phyloP scores from a whole-genome alignment of 23 tunicate species.

The Diplosoma virens region DNA sequence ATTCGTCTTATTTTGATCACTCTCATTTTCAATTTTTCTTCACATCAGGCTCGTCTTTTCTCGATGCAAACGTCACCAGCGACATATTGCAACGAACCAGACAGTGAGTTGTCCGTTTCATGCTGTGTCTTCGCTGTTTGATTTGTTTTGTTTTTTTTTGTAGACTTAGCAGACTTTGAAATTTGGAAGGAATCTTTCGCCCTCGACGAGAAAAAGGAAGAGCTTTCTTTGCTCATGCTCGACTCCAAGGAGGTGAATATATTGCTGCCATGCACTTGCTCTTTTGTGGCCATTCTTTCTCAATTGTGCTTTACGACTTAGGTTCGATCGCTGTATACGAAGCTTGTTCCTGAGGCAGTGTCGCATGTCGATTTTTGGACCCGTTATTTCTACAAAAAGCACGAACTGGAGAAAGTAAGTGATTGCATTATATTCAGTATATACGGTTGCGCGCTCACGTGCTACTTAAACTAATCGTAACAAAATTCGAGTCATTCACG shows the following conservation, averaged over 20 bases:
- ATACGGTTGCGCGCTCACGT: no score
- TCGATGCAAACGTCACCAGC: constrained; percentile 79
- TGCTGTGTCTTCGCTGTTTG: no score
- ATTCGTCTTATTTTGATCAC: no score
- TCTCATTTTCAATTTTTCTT: no score
- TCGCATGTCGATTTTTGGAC: constrained; percentile 93
- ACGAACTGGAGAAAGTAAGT: constrained; percentile 47
- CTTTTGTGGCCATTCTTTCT: not conserved
- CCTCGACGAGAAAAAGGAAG: constrained; percentile 63
- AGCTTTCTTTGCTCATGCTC: constrained; percentile 85
- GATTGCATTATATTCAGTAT: no score
- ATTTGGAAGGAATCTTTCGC: constrained; percentile 54
- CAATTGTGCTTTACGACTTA: no score
- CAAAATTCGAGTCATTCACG: no score
- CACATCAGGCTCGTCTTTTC: constrained; percentile 88
- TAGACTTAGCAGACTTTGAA: constrained; percentile 58
- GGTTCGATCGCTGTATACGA: constrained; percentile 87
- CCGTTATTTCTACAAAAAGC: constrained; percentile 76
- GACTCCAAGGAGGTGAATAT: constrained; percentile 71
- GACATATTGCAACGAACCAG: constrained; percentile 95
- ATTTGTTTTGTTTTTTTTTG: not conserved
- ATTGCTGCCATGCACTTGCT: no score
- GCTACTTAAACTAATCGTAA: no score
- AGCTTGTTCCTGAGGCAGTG: constrained; percentile 92
- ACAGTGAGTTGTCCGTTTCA: constrained; percentile 75